Evolutionary conservation across 2,888 invertebrate genomes (phyloP).

Genomic region (Myathropa florea): DNA sequence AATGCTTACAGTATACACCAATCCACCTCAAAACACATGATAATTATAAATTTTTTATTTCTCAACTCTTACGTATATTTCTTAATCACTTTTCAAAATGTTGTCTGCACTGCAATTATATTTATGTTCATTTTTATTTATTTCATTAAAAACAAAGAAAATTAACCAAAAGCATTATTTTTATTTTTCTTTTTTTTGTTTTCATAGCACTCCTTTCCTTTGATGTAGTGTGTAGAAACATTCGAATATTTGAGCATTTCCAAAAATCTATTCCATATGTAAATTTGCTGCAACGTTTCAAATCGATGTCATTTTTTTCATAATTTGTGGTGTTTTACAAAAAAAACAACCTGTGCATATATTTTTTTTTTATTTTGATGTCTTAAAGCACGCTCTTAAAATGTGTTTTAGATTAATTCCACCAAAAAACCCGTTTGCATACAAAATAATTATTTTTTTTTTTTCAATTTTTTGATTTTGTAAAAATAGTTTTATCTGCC

Average conservation of each 20-base stretch:
- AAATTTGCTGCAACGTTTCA: conserved; percentile 20
- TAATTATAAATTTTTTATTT: conserved; percentile 14
- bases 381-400: conserved; percentile 52
- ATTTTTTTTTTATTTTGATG: conserved; percentile 9
- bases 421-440: conserved; percentile 44
- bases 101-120: conserved; percentile 43
- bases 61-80: not conserved
- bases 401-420: conserved; percentile 37
- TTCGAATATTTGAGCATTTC: conserved; percentile 17
- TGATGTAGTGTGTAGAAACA: conserved; percentile 43
- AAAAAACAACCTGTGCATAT: not conserved
- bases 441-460: not conserved
- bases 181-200: not conserved
- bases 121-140: not conserved
- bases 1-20: conserved; percentile 52
- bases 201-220: conserved; percentile 36
- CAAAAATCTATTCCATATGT: conserved; percentile 9
- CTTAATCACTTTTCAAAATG: conserved; percentile 48
- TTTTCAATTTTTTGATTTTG: conserved; percentile 19
- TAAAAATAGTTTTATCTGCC: conserved; percentile 20
- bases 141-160: not conserved
- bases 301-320: not conserved
- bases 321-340: not conserved
- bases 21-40: conserved; percentile 44
- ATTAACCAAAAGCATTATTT: not conserved